Percentiles rank a stretch among this genome's conserved stretches.
Conservation (phyloP, 1,140 invertebrate genomes). For the Dryas iulia region DNA sequence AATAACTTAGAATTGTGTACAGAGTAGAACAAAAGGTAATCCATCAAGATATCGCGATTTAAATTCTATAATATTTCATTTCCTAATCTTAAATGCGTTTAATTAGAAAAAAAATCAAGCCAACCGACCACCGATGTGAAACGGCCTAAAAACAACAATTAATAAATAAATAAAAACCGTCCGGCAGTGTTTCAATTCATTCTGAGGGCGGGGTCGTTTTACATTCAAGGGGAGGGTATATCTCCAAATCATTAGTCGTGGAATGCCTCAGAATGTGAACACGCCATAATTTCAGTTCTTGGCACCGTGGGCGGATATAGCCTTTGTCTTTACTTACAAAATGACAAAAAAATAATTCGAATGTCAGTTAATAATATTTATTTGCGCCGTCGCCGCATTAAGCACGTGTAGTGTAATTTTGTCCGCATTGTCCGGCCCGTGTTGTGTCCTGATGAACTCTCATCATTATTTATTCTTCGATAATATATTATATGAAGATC, state of each 20-base stretch:
- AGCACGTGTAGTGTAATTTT: slow-evolving; percentile 60
- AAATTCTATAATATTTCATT: slow-evolving; percentile 18
- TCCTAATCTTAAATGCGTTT: slow-evolving; percentile 14
- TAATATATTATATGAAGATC: slow-evolving; percentile 24
- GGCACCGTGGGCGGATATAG: slow-evolving; percentile 65
- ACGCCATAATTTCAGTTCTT: slow-evolving; percentile 65
- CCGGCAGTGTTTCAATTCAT: slow-evolving; percentile 76
- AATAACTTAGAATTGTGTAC: too few species aligned
- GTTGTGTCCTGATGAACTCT: slow-evolving; percentile 63
- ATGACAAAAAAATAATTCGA: slow-evolving; percentile 55
- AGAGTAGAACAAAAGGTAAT: not conserved
- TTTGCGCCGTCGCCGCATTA: slow-evolving; percentile 39
- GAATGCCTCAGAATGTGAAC: slow-evolving; percentile 66
- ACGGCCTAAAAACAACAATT: slow-evolving; percentile 70
- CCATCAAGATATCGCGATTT: slow-evolving; percentile 1
- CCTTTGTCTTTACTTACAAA: slow-evolving; percentile 70
- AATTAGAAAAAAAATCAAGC: slow-evolving; percentile 28
- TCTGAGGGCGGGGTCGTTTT: slow-evolving; percentile 70
- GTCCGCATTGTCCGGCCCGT: slow-evolving; percentile 47
- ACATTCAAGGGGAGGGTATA: slow-evolving; percentile 76
- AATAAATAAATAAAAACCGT: slow-evolving; percentile 64
- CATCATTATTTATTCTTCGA: slow-evolving; percentile 39
- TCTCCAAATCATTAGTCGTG: slow-evolving; percentile 74
- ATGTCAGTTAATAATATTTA: slow-evolving; percentile 71
- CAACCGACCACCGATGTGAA: slow-evolving; percentile 42